Evolutionary conservation across 2,797 vertebrate genomes (phyloP), one percentile per base, ranked within the genome.

Genomic region (Melanotaenia maccullochi): DNA sequence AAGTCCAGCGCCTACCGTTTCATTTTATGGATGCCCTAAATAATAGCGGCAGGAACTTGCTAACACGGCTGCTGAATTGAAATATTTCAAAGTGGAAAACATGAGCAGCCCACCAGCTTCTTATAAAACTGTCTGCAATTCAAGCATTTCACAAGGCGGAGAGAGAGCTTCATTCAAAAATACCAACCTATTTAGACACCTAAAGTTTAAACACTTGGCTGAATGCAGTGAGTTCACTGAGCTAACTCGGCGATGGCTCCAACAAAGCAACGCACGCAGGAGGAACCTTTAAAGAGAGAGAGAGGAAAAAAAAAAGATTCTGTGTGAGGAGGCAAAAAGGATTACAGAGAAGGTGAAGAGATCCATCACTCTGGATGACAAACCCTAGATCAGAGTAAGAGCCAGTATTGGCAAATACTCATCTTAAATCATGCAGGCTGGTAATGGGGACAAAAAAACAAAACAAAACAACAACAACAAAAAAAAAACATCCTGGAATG

Each of bases 341-440:
- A 3, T 47, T 20, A 16, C 44, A 47, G 44, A n/a, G 44, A 44
- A 12, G 13, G 40, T 44, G 40, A 44, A 1, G 7, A 1, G 16
- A 44, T 44, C 20, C 74, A 81, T 79, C 68, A 83, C 74, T 89
- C 87, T 85, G 82, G 87, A 33, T 33, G 32, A 8, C 32, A 7
- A 33, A 33, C 32, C 32, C 32, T 33, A 33, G 32, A 33, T 9
- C 35, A 36, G 35, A 36, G 35, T 36, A 8, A 36, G 35, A 36
- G 35, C 9, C 35, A 9, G 2, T 12, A 12, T 36, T 36, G 35
- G 35, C 35, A 36, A 8, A 36, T 36, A 36, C 11, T 36, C 11
- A 36, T 36, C 35, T 12, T 36, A 36, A 36, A 36, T 36, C 0
- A 36, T 36, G 11, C 11, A 0, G 9, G 9, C 11, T 36, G 11